Evolutionary conservation across 2,113 vertebrate species (phyloP).

Genomic region (Indicator indicator): DNA sequence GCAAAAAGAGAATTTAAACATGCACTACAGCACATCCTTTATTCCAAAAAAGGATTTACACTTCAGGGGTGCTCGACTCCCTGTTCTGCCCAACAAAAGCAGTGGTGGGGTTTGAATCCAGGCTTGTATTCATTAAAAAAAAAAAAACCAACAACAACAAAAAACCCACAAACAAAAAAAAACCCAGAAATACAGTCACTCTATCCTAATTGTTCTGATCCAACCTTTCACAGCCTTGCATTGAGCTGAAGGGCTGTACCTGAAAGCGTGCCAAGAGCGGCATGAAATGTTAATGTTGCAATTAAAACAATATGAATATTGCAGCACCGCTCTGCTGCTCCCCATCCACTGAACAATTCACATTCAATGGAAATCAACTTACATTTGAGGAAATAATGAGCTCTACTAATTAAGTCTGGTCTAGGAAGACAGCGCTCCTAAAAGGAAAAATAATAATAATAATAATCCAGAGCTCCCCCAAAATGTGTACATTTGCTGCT

Average conservation of each 20-base stretch:
- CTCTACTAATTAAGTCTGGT: constrained; percentile 65
- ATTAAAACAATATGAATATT: constrained; percentile 75
- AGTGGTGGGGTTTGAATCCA: background rate
- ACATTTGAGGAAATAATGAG: constrained; percentile 66
- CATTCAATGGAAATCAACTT: constrained; percentile 64
- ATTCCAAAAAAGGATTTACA: background rate
- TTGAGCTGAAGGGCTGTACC: constrained; percentile 35
- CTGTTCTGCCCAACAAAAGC: background rate
- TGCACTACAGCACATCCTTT: background rate
- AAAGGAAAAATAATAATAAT: background rate
- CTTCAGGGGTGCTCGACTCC: background rate
- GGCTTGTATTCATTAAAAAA: background rate
- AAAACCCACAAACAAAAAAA: background rate
- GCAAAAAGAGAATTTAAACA: constrained; percentile 1
- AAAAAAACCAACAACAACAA: background rate
- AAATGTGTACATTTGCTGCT: constrained; percentile 47
- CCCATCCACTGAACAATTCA: constrained; percentile 66
- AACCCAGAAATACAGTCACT: constrained; percentile 6
- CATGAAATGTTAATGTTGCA: constrained; percentile 75
- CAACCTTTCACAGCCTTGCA: constrained; percentile 14
- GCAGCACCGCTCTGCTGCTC: constrained; percentile 56
- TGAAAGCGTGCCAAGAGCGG: constrained; percentile 55
- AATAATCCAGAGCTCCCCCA: background rate
- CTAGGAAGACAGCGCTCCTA: constrained; percentile 41
- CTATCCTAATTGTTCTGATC: constrained; percentile 36